Conservation (phyloP, 2,888 invertebrate species). For the Alcis repandata region DNA sequence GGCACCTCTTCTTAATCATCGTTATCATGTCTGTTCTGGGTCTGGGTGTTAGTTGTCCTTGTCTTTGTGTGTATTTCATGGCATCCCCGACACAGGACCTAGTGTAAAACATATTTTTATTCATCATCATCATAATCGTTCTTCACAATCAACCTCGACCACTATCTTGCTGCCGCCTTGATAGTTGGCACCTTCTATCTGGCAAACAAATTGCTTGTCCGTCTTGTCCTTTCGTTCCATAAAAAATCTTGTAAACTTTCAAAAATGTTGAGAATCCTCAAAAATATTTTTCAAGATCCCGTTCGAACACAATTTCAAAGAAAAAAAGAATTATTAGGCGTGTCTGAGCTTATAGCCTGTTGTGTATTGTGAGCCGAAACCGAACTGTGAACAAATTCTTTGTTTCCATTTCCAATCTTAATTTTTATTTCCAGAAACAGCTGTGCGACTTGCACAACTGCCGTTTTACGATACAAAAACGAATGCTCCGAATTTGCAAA, state of each 20-base stretch:
- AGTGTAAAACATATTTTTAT: no score
- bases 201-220: neutral
- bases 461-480: neutral
- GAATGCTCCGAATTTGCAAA: no score
- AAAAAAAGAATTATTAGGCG: slow-evolving; percentile 72
- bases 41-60: no score
- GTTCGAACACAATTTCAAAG: slow-evolving; percentile 66
- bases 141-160: no score
- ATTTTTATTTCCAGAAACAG: slow-evolving; percentile 47
- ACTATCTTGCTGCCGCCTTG: no score
- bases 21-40: no score
- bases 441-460: neutral
- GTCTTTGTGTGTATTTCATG: no score
- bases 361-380: slow-evolving; percentile 69
- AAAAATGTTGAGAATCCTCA: slow-evolving; percentile 11
- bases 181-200: neutral
- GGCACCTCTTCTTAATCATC: no score
- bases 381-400: slow-evolving; percentile 69
- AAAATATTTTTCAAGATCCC: slow-evolving; percentile 44
- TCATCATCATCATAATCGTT: no score
- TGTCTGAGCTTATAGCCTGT: slow-evolving; percentile 73
- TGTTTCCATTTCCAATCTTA: slow-evolving; percentile 57
- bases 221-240: neutral
- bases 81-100: no score
- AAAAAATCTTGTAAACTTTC: neutral